Percentiles rank a stretch among this genome's conserved stretches.
Evolutionary conservation across 1,140 invertebrate species (phyloP).

Genomic region (Drosophila sulfurigaster): DNA sequence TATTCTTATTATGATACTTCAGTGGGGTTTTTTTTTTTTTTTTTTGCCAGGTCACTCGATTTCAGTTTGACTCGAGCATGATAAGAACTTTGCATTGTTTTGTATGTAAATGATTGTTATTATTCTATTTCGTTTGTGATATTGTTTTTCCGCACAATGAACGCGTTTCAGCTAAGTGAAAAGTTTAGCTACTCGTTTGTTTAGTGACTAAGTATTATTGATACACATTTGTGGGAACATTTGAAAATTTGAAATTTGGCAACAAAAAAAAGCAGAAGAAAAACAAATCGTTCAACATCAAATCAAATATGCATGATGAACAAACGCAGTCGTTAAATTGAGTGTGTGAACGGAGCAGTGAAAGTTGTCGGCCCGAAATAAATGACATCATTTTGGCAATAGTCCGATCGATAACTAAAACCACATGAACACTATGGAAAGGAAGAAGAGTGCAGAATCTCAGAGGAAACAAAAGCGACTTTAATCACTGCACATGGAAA

Average conservation of each 20-base stretch:
- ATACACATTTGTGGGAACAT: not conserved
- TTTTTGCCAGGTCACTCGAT: slow-evolving; percentile 39
- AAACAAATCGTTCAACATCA: slow-evolving; percentile 49
- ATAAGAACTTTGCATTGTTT: slow-evolving; percentile 48
- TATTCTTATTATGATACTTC: slow-evolving; percentile 14
- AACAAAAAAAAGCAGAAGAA: slow-evolving; percentile 2
- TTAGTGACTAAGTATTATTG: slow-evolving; percentile 17
- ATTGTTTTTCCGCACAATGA: slow-evolving; percentile 45
- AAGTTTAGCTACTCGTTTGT: slow-evolving; percentile 13
- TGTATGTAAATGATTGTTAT: slow-evolving; percentile 34
- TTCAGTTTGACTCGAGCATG: slow-evolving; percentile 17
- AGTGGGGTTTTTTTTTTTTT: slow-evolving; percentile 27
- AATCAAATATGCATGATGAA: slow-evolving; percentile 55
- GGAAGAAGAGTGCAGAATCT: slow-evolving; percentile 12
- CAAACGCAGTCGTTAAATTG: slow-evolving; percentile 24
- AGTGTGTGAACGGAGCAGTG: slow-evolving; percentile 65
- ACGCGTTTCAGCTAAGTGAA: slow-evolving; percentile 28
- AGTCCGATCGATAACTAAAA: slow-evolving; percentile 39
- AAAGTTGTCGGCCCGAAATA: slow-evolving; percentile 76
- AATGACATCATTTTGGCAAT: slow-evolving; percentile 80
- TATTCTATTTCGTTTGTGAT: slow-evolving; percentile 33
- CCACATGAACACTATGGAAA: slow-evolving; percentile 32
- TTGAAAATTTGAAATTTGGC: slow-evolving; percentile 16
- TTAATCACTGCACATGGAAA: slow-evolving; percentile 46
- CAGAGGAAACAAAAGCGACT: slow-evolving; percentile 21